Evolutionary conservation across 2,113 vertebrate species (phyloP).

Genomic region (Hippoglossus stenolepis): DNA sequence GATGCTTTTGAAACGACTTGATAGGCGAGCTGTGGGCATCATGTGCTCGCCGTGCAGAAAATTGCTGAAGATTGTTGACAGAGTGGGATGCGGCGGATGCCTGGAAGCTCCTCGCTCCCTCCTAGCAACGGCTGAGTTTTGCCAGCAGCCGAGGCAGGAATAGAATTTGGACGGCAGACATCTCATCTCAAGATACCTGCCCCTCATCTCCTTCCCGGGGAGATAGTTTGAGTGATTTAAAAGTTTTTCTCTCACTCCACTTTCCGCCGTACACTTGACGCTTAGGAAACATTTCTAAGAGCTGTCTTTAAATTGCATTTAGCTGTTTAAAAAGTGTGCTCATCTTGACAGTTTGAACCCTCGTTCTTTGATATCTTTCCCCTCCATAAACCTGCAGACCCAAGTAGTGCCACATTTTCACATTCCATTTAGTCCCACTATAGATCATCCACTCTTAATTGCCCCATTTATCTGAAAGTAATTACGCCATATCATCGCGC

Average conservation of each 20-base stretch:
- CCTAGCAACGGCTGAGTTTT: slow-evolving; percentile 51
- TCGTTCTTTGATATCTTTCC: neutral
- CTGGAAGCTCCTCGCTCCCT: slow-evolving; percentile 55
- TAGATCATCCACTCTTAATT: slow-evolving; percentile 39
- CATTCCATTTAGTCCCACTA: slow-evolving; percentile 3
- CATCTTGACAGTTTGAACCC: slow-evolving; percentile 7
- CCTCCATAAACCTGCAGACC: slow-evolving; percentile 13
- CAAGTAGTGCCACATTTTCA: neutral
- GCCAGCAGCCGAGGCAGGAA: slow-evolving; percentile 67
- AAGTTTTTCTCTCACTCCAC: slow-evolving; percentile 57
- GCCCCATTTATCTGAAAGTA: slow-evolving; percentile 59
- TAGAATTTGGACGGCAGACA: slow-evolving; percentile 71
- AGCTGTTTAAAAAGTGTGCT: slow-evolving; percentile 27
- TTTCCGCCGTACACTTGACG: slow-evolving; percentile 47
- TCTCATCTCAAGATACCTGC: slow-evolving; percentile 58
- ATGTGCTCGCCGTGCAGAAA: slow-evolving; percentile 59
- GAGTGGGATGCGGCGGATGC: slow-evolving; percentile 48
- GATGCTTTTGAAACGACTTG: slow-evolving; percentile 47
- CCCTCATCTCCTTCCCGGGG: slow-evolving; percentile 51
- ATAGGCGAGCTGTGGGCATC: slow-evolving; percentile 49
- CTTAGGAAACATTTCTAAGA: slow-evolving; percentile 40
- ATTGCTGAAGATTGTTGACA: slow-evolving; percentile 60
- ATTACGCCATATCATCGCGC: slow-evolving; percentile 55
- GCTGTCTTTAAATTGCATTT: neutral
- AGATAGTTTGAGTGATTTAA: slow-evolving; percentile 56